A percentile compares a stretch with the other conserved stretches of the same genome.
Conservation (phyloP, 35 echinoderm and acorn worm genomes). For the Apostichopus californicus region DNA sequence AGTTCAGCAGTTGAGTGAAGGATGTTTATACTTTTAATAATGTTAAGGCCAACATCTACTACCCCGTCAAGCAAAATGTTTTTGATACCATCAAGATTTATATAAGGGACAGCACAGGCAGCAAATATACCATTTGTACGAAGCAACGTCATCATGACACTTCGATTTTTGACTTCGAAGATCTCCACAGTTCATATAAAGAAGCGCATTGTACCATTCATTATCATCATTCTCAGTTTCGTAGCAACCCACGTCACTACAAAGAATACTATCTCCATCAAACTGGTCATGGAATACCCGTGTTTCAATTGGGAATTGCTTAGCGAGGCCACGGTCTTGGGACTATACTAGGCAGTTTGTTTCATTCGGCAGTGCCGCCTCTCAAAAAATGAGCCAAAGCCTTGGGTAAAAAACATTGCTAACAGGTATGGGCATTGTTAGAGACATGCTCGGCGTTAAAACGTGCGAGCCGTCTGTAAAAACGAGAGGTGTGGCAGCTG, state of each 20-base stretch:
- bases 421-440: neutral
- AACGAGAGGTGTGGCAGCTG: constrained; percentile 2
- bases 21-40: constrained; percentile 37
- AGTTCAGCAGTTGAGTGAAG: constrained; percentile 62
- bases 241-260: neutral
- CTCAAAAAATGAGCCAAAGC: constrained; percentile 29
- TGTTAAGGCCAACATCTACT: constrained; percentile 43
- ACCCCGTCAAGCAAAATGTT: constrained; percentile 58
- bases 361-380: constrained; percentile 22
- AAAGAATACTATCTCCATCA: constrained; percentile 31
- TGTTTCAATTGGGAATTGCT: constrained; percentile 18
- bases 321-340: constrained; percentile 14
- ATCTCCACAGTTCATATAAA: constrained; percentile 15
- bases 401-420: constrained; percentile 24
- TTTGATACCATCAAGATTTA: constrained; percentile 64
- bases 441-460: constrained; percentile 8
- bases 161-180: constrained; percentile 56
- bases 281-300: constrained; percentile 35
- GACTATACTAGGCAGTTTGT: constrained; percentile 16
- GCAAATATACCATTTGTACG: constrained; percentile 50
- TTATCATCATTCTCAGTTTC: neutral
- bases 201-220: neutral
- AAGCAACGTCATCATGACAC: constrained; percentile 62
- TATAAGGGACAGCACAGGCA: constrained; percentile 59
- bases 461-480: constrained; percentile 4